Evolutionary conservation across 2,888 invertebrate genomes (phyloP), one percentile per base, ranked within the genome.

Genomic region (Sphaeridia pumilis): DNA sequence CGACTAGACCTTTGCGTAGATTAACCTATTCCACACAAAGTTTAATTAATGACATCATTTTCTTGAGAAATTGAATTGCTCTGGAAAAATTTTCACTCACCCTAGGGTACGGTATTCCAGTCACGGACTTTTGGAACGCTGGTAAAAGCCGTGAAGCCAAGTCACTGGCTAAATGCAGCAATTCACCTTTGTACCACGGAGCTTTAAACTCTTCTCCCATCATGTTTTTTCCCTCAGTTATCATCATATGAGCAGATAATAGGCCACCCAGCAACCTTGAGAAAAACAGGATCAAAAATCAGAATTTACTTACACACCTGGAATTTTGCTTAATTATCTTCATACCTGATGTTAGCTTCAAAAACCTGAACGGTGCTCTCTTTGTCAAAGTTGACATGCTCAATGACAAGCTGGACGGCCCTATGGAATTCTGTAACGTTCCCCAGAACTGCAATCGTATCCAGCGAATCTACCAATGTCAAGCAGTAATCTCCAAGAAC

Each of bases 361-460:
- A 80, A 80, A 3, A 80, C 78, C 69, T 80, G 79, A 12, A 80
- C 77, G 21, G 76, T 77, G 49, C 71, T 75, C 61, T 77, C 72
- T 61, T 76, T 76, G 61, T 80, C 75, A 68, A 80, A 80, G 21
- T 72, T 71, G 1, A 80, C 76, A 66, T 74, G 70, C 17, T 76
- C 72, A 46, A 77, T 71, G 5, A 80, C 74, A 34, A 76, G 68
- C 50, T 71, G 66, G 3, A 78, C 77, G 38, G 79, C 79, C 58
- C 68, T 66, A 58, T 77, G 74, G 65, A 80, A 80, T 62, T 78
- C 78, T 36, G 70, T 70, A n/a, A 65, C 67, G 67, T 78, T 77
- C 27, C 77, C 76, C 67, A 78, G 70, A 20, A 78, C 75, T 4
- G 75, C 78, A 46, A 80, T 67, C 2, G 78, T 78, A 65, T 77